Evolutionary conservation across 2,888 invertebrate species (phyloP).

Genomic region (Apodemia mormo): DNA sequence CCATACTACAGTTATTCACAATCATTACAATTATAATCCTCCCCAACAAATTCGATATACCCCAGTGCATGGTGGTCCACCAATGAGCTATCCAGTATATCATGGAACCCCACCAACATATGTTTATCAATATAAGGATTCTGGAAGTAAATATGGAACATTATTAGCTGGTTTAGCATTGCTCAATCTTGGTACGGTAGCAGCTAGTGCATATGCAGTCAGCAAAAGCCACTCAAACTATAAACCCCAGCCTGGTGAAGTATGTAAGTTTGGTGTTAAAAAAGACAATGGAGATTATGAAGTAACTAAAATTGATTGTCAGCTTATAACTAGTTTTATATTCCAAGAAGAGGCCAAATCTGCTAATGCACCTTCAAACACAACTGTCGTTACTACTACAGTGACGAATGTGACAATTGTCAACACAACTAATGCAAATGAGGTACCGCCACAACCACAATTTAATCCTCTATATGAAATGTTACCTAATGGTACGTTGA

Average conservation of each 20-base stretch:
- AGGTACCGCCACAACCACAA: slow-evolving; percentile 34
- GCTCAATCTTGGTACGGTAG: slow-evolving; percentile 66
- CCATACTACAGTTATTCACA: slow-evolving; percentile 52
- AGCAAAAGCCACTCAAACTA: slow-evolving; percentile 49
- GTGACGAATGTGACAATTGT: slow-evolving; percentile 64
- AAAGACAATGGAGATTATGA: slow-evolving; percentile 71
- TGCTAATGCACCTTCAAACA: slow-evolving; percentile 48
- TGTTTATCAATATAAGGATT: slow-evolving; percentile 67
- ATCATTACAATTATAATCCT: slow-evolving; percentile 66
- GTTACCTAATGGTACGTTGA: slow-evolving; percentile 64
- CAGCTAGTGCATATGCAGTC: slow-evolving; percentile 51
- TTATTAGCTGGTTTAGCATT: slow-evolving; percentile 65
- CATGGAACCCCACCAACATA: slow-evolving; percentile 63
- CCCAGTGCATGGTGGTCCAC: slow-evolving; percentile 52
- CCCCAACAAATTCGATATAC: slow-evolving; percentile 65
- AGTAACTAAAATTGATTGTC: slow-evolving; percentile 69
- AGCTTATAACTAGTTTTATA: slow-evolving; percentile 67
- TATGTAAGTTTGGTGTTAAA: slow-evolving; percentile 66
- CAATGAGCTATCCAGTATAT: slow-evolving; percentile 63
- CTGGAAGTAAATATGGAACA: slow-evolving; percentile 71
- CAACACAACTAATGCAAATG: slow-evolving; percentile 50
- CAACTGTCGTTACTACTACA: slow-evolving; percentile 54
- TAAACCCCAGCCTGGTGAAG: slow-evolving; percentile 58
- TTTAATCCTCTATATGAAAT: slow-evolving; percentile 49
- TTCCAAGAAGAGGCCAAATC: slow-evolving; percentile 49